Percentiles rank a stretch among this genome's conserved stretches.
Evolutionary conservation across 1,140 invertebrate species (phyloP).

Genomic region (Gryllus bimaculatus): DNA sequence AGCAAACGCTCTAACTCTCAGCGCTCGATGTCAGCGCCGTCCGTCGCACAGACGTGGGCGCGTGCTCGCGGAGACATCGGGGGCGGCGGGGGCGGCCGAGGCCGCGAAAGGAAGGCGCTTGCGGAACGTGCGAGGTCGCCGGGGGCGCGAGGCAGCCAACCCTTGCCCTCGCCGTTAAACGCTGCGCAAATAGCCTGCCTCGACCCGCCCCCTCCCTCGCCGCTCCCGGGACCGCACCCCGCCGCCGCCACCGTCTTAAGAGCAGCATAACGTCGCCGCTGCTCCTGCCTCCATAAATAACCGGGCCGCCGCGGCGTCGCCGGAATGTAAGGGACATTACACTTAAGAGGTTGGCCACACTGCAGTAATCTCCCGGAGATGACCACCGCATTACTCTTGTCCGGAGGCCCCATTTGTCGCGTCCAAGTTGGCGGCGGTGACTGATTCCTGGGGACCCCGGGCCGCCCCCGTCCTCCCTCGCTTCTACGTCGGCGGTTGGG

Average conservation of each 20-base stretch:
- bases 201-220: neutral
- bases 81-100: too few relatives aligned
- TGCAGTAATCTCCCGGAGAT: conserved; percentile 3
- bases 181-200: neutral
- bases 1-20: too few relatives aligned
- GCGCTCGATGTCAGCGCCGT: too few relatives aligned
- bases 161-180: neutral
- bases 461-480: neutral
- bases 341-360: conserved; percentile 3
- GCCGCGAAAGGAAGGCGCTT: too few relatives aligned
- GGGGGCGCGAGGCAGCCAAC: neutral
- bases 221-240: too few relatives aligned
- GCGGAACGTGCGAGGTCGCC: neutral
- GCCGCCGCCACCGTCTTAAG: neutral
- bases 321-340: conserved; percentile 3
- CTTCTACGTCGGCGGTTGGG: neutral
- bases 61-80: too few relatives aligned
- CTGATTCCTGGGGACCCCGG: neutral
- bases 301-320: neutral
- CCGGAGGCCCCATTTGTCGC: neutral
- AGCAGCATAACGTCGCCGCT: neutral
- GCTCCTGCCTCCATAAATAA: neutral
- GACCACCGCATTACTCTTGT: neutral
- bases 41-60: too few relatives aligned
- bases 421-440: neutral